Evolutionary conservation across 2,797 vertebrate genomes (phyloP), one percentile per base, ranked within the genome.

Genomic region (Oryzias dopingdopingensis): DNA sequence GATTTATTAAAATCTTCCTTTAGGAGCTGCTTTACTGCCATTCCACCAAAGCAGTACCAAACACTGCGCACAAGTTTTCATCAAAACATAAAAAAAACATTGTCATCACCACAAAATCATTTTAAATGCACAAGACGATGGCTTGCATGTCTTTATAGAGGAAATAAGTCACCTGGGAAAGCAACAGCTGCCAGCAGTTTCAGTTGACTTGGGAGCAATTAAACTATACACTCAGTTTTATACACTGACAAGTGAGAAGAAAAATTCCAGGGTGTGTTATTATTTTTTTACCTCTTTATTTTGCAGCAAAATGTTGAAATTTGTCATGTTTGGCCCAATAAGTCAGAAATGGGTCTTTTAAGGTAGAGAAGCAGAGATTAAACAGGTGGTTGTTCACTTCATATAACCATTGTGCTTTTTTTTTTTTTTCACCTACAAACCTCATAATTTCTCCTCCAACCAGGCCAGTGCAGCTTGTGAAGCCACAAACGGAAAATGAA

Each of bases 1-100:
- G 86, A 73, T 88, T 89, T 88, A 88, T 89, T 88, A 89, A 87
- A 85, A 77, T 82, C 82, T 81, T 82, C 88, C 78, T 81, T 77
- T 77, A 55, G 72, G 61, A 71, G 84, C 80, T 83, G 75, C 83
- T 79, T 37, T 13, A 12, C 32, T 37, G 32, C 32, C 32, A 37
- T 12, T 37, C 32, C 32, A 37, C 10, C 32, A 37, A 37, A 37
- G 10, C 32, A 37, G 8, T 37, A 2, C 8, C 26, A 26, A 26
- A 6, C 6, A 26, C 7, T 10, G 8, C 32, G 13, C 32, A 10
- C 32, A 37, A 13, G 10, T 3, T 12, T 37, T 13, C 10, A 37
- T 37, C 29, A 10, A 12, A 26, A 26, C 26, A 26, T 6, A 6
- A 6, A 26, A 22, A 37, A 32, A 16, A 26, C n/a, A 16, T 8